Evolutionary conservation across 2,888 invertebrate genomes (phyloP).

Genomic region (Cheilosia grossa): DNA sequence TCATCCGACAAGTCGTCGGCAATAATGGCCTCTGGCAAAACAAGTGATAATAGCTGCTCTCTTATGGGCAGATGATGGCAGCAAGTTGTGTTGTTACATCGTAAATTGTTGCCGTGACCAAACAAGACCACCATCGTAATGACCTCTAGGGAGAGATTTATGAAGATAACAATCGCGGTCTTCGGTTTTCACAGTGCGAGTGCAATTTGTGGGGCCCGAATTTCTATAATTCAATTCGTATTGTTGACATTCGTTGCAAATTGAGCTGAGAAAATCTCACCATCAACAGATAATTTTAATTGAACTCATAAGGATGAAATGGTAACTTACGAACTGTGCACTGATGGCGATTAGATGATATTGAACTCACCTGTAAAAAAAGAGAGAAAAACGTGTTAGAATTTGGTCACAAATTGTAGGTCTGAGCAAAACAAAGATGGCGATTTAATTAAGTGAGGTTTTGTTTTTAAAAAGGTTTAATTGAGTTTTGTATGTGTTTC

Average conservation of each 20-base stretch:
- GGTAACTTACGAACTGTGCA: too few relatives aligned
- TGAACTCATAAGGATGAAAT: too few relatives aligned
- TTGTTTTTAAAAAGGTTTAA: too few relatives aligned
- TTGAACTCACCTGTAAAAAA: too few relatives aligned
- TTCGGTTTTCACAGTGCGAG: conserved; percentile 39
- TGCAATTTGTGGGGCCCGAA: conserved; percentile 39
- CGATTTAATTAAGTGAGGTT: too few relatives aligned
- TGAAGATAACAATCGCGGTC: conserved; percentile 34
- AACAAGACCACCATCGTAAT: conserved; percentile 37
- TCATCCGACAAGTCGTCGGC: conserved; percentile 7
- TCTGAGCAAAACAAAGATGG: too few relatives aligned
- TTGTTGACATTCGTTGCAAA: conserved; percentile 3
- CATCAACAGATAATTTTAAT: too few relatives aligned
- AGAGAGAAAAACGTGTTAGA: too few relatives aligned
- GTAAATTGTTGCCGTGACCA: conserved; percentile 37
- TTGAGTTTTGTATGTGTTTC: too few relatives aligned
- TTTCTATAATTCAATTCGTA: conserved; percentile 28
- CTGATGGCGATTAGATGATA: too few relatives aligned
- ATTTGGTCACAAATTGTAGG: too few relatives aligned
- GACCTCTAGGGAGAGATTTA: conserved; percentile 60
- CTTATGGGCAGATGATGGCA: conserved; percentile 23
- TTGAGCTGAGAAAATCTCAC: background rate
- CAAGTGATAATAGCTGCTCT: conserved; percentile 42
- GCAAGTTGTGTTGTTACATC: conserved; percentile 24
- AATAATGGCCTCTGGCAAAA: conserved; percentile 40